Evolutionary conservation across 1,140 invertebrate genomes (phyloP), one percentile per base, ranked within the genome.

Genomic region (Leptinotarsa defecta): DNA sequence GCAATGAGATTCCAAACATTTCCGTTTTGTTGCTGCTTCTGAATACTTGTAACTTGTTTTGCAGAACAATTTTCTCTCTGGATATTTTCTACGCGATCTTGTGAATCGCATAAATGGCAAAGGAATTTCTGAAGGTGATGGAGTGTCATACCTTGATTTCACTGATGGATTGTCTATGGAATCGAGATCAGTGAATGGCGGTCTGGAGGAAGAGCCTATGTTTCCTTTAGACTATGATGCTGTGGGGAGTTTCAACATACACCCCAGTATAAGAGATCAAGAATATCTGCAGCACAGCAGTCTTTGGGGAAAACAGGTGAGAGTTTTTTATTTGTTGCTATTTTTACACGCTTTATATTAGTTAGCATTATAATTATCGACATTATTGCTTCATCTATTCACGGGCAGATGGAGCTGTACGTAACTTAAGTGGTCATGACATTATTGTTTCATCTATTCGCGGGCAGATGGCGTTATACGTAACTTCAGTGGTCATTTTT

Each of bases 201-300:
- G 77, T 17, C 52, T 82, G 70, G 81, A 82, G 64, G 81, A 79
- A 19, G 82, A 82, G 70, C 81, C 77, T 48, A 49, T 81, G 63
- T 81, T 81, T 74, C 79, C 80, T 48, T 73, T 83, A 68, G 82
- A 83, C 62, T 83, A 83, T 74, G 82, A 83, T 52, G 65, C 87
- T 49, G 87, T 88, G 72, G 76, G 76, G 49, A 89, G 89, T 17
- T 79, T 86, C 27, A 91, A 91, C 80, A 89, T 91, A 0, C 91
- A 91, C 85, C 92, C 93, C 2, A 92, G 93, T 77, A 88, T 96
- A 57, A 87, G 96, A 15, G 96, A 98, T 85, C 93, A 96, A 78
- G 96, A 98, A 82, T 96, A 95, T 82, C 81, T 97, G 73, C 92
- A 95, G 80, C 95, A 98, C 83, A 96, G 94, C 83, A 92, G 92